phyloP scores from a whole-genome alignment of 2,888 invertebrate genomes.

The Copidosoma aretas region DNA sequence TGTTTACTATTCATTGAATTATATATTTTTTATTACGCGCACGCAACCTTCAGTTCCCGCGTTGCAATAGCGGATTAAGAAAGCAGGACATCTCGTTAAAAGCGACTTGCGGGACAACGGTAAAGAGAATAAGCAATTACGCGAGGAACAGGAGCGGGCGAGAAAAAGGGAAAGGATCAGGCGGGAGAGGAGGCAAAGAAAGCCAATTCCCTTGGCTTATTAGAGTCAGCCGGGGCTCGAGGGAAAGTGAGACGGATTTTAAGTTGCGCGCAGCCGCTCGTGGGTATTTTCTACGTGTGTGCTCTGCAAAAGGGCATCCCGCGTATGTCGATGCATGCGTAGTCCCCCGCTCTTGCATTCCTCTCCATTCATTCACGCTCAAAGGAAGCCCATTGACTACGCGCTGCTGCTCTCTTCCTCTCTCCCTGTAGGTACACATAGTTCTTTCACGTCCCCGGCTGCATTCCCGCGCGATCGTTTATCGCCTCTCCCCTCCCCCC shows the following conservation, averaged over 20 bases:
- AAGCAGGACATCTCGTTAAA: no score
- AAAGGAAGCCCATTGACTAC: conserved; percentile 50
- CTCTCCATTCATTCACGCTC: conserved; percentile 51
- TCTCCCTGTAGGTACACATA: background rate
- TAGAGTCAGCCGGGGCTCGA: conserved; percentile 28
- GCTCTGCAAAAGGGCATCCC: no score
- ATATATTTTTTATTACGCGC: no score
- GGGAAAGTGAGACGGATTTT: conserved; percentile 35
- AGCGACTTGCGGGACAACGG: background rate
- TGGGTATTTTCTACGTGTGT: no score
- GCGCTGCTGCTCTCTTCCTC: conserved; percentile 13
- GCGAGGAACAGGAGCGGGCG: background rate
- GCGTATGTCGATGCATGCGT: background rate
- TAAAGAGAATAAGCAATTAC: no score
- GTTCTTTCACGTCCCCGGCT: no score
- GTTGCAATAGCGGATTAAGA: no score
- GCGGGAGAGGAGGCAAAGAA: background rate
- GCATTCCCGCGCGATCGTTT: no score
- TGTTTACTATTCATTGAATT: background rate
- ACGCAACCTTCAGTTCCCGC: background rate
- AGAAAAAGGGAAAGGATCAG: background rate
- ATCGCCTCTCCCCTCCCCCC: no score
- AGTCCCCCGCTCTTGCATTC: background rate
- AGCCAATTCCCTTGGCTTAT: conserved; percentile 7
- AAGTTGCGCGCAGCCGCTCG: conserved; percentile 52